Conservation (phyloP, 35 echinoderm and acorn worm genomes). For the Strongylocentrotus purpuratus region DNA sequence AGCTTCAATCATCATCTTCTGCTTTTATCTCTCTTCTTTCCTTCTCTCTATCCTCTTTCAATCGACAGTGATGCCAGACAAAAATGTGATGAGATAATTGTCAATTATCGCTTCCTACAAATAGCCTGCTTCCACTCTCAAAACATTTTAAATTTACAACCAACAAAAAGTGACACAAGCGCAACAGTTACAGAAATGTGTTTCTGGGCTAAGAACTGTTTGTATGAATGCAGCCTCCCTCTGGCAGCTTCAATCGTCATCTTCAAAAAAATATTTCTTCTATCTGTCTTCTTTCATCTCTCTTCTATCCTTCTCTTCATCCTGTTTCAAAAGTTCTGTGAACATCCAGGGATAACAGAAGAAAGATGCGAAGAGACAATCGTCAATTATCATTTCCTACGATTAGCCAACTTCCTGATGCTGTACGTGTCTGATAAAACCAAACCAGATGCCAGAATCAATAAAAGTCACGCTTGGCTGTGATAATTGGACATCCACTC, state of each 20-base stretch:
- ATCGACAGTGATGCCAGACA: no score
- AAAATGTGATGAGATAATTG: no score
- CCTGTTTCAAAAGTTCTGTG: neutral
- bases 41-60: no score
- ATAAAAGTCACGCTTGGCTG: conserved; percentile 9
- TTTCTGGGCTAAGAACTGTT: neutral
- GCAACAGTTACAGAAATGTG: neutral
- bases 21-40: no score
- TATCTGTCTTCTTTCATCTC: neutral
- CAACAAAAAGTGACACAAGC: no score
- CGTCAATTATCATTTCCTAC: conserved; percentile 12
- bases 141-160: no score
- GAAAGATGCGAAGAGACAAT: neutral
- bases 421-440: neutral
- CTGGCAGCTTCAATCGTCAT: neutral
- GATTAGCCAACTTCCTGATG: neutral
- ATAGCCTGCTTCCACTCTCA: no score
- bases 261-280: neutral
- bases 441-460: neutral
- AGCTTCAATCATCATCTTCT: no score
- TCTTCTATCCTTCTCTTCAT: neutral
- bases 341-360: neutral
- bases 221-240: neutral
- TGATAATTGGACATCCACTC: neutral
- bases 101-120: no score